Evolutionary conservation across 2,113 vertebrate species (phyloP).

Genomic region (Martes martes): DNA sequence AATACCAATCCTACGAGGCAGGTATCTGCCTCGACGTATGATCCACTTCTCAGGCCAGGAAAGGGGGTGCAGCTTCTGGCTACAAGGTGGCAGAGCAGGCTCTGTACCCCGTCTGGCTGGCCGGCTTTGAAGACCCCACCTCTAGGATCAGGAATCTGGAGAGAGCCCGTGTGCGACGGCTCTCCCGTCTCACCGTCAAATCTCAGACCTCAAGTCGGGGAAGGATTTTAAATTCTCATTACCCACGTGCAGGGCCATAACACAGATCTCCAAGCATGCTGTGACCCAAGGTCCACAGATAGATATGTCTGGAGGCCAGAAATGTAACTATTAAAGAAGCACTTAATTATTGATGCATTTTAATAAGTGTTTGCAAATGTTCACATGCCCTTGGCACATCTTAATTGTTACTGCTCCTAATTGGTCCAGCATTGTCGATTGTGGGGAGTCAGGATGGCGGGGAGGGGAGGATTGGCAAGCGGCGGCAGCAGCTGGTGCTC

Average conservation of each 20-base stretch:
- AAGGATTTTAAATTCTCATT: not conserved
- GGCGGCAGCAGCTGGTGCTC: accelerated
- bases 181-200: accelerated
- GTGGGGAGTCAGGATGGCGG: not conserved
- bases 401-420: slow-evolving; percentile 32
- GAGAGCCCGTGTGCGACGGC: accelerated
- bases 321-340: slow-evolving; percentile 4
- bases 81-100: accelerated
- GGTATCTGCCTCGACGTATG: not conserved
- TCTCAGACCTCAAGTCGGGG: not conserved
- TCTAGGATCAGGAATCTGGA: not conserved
- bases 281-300: not conserved
- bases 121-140: not conserved
- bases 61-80: accelerated
- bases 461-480: accelerated
- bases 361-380: slow-evolving; percentile 40
- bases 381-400: not conserved
- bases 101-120: not conserved
- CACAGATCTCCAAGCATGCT: not conserved
- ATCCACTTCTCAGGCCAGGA: not conserved
- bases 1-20: accelerated
- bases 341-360: slow-evolving; percentile 19
- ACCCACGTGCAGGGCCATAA: not conserved
- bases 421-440: not conserved
- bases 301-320: slow-evolving; percentile 59